Evolutionary conservation across 2,797 vertebrate genomes (phyloP).

Genomic region (Pantherophis alleghaniensis): DNA sequence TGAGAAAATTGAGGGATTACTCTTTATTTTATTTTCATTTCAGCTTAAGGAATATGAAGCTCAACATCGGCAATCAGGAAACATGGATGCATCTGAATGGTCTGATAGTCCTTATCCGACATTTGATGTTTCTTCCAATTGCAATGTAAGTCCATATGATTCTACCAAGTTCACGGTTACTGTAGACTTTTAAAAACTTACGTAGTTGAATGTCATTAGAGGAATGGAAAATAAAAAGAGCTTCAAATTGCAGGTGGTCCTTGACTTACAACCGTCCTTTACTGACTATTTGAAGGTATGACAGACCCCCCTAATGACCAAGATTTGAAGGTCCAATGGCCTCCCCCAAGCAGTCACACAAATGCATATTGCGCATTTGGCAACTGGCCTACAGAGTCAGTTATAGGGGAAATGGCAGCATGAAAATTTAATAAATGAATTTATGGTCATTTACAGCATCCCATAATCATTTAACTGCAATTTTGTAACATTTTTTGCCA

Average conservation of each 20-base stretch:
- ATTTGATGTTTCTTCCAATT: slow-evolving; percentile 90
- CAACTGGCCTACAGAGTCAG: not conserved
- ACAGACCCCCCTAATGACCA: not conserved
- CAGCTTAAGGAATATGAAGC: slow-evolving; percentile 99
- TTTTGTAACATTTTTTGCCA: not conserved
- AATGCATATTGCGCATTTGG: not conserved
- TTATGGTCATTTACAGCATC: not conserved
- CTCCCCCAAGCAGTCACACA: not conserved
- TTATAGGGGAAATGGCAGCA: not conserved
- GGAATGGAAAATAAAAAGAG: not conserved
- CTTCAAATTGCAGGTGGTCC: not conserved
- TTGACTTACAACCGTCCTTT: not conserved
- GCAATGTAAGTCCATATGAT: slow-evolving; percentile 85
- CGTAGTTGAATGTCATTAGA: not conserved
- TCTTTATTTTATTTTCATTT: slow-evolving; percentile 68
- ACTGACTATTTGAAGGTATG: not conserved
- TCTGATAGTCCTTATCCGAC: slow-evolving; percentile 84
- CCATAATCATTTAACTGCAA: not conserved
- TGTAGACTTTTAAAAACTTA: not conserved
- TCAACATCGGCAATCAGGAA: slow-evolving; percentile 86
- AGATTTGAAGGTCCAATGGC: not conserved
- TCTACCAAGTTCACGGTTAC: not conserved
- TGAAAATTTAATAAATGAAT: not conserved
- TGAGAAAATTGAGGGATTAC: not conserved
- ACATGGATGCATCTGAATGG: slow-evolving; percentile 81